Conservation (phyloP, 2,888 invertebrate species). For the Lasius fuliginosus region DNA sequence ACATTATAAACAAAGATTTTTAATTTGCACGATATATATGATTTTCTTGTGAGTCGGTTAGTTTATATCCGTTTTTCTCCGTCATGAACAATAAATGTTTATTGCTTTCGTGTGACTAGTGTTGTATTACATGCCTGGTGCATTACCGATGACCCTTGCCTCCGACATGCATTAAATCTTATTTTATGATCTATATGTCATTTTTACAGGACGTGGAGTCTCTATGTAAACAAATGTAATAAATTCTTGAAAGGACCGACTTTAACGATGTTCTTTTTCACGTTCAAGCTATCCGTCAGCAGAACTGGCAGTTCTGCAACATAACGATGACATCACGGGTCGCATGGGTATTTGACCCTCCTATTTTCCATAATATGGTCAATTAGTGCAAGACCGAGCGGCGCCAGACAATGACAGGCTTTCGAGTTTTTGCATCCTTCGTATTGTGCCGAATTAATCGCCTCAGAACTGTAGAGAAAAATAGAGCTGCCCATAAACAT, state of each 20-base stretch:
- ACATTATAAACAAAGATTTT: neutral
- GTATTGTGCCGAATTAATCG: slow-evolving; percentile 61
- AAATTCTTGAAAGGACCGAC: slow-evolving; percentile 60
- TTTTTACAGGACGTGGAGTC: slow-evolving; percentile 36
- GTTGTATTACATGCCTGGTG: slow-evolving; percentile 47
- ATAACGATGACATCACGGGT: slow-evolving; percentile 80
- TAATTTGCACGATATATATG: slow-evolving; percentile 18
- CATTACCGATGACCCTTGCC: slow-evolving; percentile 48
- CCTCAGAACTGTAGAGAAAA: slow-evolving; percentile 5
- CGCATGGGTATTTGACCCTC: slow-evolving; percentile 78
- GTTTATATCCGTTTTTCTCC: slow-evolving; percentile 42
- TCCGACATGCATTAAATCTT: slow-evolving; percentile 62
- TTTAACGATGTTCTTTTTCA: slow-evolving; percentile 63
- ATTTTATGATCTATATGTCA: slow-evolving; percentile 66
- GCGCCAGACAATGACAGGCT: slow-evolving; percentile 57
- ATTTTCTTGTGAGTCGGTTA: slow-evolving; percentile 35
- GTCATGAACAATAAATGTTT: slow-evolving; percentile 44
- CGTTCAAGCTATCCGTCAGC: slow-evolving; percentile 34
- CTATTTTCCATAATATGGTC: slow-evolving; percentile 81
- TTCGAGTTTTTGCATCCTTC: slow-evolving; percentile 63
- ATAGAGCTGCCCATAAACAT: slow-evolving; percentile 35
- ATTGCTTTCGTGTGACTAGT: slow-evolving; percentile 48
- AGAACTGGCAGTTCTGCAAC: slow-evolving; percentile 59
- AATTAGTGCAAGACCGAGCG: slow-evolving; percentile 75
- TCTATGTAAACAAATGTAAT: slow-evolving; percentile 65